A percentile compares a stretch with the other conserved stretches of the same genome.
Conservation (phyloP, 2,113 vertebrate species). For the Loxodonta africana region DNA sequence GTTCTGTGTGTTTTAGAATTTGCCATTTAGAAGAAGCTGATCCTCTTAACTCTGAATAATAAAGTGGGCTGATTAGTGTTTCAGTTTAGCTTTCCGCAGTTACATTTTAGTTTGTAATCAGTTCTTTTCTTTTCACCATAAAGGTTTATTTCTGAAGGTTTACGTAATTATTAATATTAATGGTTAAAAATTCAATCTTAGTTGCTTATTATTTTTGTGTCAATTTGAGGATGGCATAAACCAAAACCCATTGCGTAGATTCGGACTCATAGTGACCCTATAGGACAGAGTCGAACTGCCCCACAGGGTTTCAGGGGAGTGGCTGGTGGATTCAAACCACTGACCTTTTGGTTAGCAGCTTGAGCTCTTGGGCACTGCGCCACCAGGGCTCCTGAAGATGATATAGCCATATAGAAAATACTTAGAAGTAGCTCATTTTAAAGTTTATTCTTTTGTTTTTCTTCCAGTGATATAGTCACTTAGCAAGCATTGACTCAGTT, state of each 20-base stretch:
- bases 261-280: too few relatives aligned
- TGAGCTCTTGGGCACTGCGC: too few relatives aligned
- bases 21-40: neutral
- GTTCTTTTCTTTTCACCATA: neutral
- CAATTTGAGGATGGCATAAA: slow-evolving; percentile 20
- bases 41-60: slow-evolving; percentile 49
- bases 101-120: slow-evolving; percentile 41
- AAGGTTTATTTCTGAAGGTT: slow-evolving; percentile 46
- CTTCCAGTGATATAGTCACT: slow-evolving; percentile 6
- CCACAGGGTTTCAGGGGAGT: too few relatives aligned
- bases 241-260: too few relatives aligned
- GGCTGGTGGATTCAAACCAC: too few relatives aligned
- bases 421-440: slow-evolving; percentile 16
- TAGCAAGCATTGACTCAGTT: slow-evolving; percentile 38
- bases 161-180: slow-evolving; percentile 20
- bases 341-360: too few relatives aligned
- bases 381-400: too few relatives aligned
- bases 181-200: slow-evolving; percentile 38
- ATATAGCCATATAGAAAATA: slow-evolving; percentile 11
- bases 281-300: too few relatives aligned
- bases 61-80: neutral
- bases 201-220: slow-evolving; percentile 44
- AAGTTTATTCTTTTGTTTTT: slow-evolving; percentile 42
- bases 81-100: slow-evolving; percentile 9
- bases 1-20: neutral